phyloP scores from a whole-genome alignment of 1,140 invertebrate genomes.

The Agrypnia vestita region DNA sequence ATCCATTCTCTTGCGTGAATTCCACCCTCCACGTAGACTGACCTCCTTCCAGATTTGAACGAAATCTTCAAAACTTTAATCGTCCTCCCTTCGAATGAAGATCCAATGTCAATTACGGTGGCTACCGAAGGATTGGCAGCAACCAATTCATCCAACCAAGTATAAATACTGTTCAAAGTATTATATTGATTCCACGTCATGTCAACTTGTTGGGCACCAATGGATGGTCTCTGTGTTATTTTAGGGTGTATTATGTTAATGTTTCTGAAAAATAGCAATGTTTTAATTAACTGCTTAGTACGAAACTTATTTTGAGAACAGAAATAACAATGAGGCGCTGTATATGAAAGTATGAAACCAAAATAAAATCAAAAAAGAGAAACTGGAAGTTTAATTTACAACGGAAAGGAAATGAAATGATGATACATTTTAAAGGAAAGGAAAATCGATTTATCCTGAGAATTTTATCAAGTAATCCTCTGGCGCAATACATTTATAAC shows the following conservation, averaged over 20 bases:
- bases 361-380: too few species aligned
- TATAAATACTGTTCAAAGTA: slow-evolving; percentile 67
- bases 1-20: slow-evolving; percentile 86
- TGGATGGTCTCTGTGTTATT: too few species aligned
- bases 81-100: slow-evolving; percentile 74
- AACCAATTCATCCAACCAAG: slow-evolving; percentile 70
- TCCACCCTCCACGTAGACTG: slow-evolving; percentile 64
- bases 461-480: too few species aligned
- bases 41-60: slow-evolving; percentile 70
- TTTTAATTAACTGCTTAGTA: too few species aligned
- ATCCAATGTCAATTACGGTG: slow-evolving; percentile 71
- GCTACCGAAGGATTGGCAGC: slow-evolving; percentile 68
- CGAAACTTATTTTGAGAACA: too few species aligned
- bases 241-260: neutral
- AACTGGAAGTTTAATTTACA: too few species aligned
- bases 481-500: too few species aligned
- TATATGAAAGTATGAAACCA: too few species aligned
- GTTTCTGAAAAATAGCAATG: neutral
- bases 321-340: too few species aligned
- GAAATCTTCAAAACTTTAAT: slow-evolving; percentile 78
- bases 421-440: too few species aligned
- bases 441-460: too few species aligned
- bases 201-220: slow-evolving; percentile 25
- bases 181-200: slow-evolving; percentile 74
- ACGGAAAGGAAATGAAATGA: too few species aligned